These are phyloP conservation scores for Pseudobourletiella spinata DNA, from an alignment of 1,140 invertebrate genomes.

Conservation along the genomic window DNA sequence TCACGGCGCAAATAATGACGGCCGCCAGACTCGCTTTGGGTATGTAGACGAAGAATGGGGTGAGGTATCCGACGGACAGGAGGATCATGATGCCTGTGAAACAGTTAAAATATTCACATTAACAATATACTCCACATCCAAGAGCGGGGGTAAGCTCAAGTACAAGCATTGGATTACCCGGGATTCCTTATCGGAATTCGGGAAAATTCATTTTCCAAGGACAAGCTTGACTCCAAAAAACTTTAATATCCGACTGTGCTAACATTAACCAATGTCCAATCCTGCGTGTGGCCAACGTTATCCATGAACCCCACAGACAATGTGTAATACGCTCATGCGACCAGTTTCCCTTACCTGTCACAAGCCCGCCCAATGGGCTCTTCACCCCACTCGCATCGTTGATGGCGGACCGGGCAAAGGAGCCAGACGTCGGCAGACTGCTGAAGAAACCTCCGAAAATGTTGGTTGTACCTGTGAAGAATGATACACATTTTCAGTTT, in stretches of 20 bases:
- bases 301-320: too few species aligned
- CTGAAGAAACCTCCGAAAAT: conserved; percentile 77
- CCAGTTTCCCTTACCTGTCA: conserved; percentile 8
- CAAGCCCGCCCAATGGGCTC: conserved; percentile 42
- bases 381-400: conserved; percentile 78
- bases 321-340: too few species aligned
- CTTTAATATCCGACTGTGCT: too few species aligned
- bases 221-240: background rate
- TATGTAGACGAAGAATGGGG: conserved; percentile 79
- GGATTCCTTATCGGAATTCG: background rate
- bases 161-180: background rate
- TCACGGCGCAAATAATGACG: conserved; percentile 40
- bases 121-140: too few species aligned
- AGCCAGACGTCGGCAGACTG: conserved; percentile 85
- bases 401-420: conserved; percentile 81
- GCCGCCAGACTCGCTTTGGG: conserved; percentile 75
- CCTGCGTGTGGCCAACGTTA: too few species aligned
- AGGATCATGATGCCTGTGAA: conserved; percentile 59
- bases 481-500: background rate
- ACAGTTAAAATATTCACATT: background rate
- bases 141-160: background rate
- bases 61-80: conserved; percentile 65
- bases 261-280: too few species aligned
- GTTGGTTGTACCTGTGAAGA: conserved; percentile 60
- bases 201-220: too few species aligned